A percentile compares a stretch with the other conserved stretches of the same genome.
phyloP scores from a whole-genome alignment of 2,113 vertebrate species.

The Otolemur garnettii region DNA sequence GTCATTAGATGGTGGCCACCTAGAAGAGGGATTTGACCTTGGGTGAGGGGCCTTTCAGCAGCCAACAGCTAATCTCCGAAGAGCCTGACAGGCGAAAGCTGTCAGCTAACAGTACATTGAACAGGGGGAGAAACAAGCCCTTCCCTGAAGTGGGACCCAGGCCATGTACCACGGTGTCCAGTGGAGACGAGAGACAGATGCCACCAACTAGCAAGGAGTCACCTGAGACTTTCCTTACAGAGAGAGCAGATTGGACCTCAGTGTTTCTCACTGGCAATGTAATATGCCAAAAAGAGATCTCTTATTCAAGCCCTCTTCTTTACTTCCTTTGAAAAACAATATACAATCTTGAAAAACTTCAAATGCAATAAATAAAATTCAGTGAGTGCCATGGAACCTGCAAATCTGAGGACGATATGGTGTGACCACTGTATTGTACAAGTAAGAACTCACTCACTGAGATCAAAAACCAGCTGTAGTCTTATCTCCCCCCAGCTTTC shows the following conservation, averaged over 20 bases:
- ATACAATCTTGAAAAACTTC: background rate
- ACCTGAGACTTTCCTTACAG: background rate
- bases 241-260: background rate
- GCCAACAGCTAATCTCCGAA: background rate
- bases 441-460: background rate
- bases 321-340: background rate
- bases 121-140: background rate
- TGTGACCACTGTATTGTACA: background rate
- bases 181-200: background rate
- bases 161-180: background rate
- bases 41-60: background rate
- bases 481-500: background rate
- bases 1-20: background rate
- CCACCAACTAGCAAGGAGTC: background rate
- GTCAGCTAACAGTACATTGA: background rate
- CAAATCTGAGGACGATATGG: background rate
- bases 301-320: background rate
- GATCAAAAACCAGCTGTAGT: background rate
- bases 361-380: background rate
- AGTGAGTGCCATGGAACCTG: too few relatives aligned
- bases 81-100: background rate
- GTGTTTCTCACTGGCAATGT: background rate
- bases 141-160: background rate
- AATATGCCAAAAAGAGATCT: background rate
- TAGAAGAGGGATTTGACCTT: background rate